A percentile compares a stretch with the other conserved stretches of the same genome.
Evolutionary conservation across 2,888 invertebrate species (phyloP).

Genomic region (Hirtodrosophila histrioides): DNA sequence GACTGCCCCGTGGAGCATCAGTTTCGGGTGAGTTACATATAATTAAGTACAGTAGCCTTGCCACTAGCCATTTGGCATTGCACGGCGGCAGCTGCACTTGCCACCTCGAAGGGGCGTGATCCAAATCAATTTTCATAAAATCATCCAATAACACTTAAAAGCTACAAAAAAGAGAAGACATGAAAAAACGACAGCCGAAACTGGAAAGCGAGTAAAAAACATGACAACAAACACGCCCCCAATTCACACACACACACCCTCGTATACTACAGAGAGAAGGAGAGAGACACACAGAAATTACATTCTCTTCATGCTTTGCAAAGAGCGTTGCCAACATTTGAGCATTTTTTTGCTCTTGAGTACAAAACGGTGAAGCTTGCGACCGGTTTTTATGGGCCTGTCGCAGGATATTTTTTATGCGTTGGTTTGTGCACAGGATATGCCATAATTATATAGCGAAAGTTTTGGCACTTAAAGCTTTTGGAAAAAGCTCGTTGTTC

Average conservation of each 20-base stretch:
- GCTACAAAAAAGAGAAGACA: conserved; percentile 34
- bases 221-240: conserved; percentile 75
- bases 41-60: conserved; percentile 13
- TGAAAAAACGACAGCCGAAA: conserved; percentile 37
- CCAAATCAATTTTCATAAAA: conserved; percentile 77
- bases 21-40: conserved; percentile 74
- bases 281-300: conserved; percentile 9
- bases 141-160: conserved; percentile 72
- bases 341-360: conserved; percentile 47
- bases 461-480: conserved; percentile 38
- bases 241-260: conserved; percentile 31
- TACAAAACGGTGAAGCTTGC: conserved; percentile 30
- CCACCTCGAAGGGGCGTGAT: conserved; percentile 69
- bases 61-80: conserved; percentile 21
- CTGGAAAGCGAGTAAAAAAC: conserved; percentile 56
- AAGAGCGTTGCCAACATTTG: conserved; percentile 49
- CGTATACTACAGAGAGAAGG: neutral
- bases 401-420: conserved; percentile 61
- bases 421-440: conserved; percentile 71
- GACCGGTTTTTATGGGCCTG: conserved; percentile 25
- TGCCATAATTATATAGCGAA: conserved; percentile 60
- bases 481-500: conserved; percentile 32
- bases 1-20: conserved; percentile 75
- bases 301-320: conserved; percentile 26
- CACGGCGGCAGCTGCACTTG: conserved; percentile 52